Percentiles rank a stretch among this genome's conserved stretches.
phyloP scores from a whole-genome alignment of 2,888 invertebrate species.

The Terebella lapidaria region DNA sequence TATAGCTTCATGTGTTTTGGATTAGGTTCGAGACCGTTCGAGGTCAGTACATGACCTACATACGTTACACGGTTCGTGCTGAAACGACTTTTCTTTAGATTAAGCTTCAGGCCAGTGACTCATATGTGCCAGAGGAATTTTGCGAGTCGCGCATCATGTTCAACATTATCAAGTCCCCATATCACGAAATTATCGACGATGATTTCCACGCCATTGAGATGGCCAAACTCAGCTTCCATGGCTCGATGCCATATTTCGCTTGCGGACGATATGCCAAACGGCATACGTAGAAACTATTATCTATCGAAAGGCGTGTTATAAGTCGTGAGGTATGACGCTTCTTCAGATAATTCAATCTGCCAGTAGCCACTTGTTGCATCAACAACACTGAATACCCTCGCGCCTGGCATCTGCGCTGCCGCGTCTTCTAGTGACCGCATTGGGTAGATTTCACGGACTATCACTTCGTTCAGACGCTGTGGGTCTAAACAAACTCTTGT shows the following conservation, averaged over 20 bases:
- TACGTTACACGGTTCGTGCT: too few relatives aligned
- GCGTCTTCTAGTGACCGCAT: neutral
- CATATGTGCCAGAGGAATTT: too few relatives aligned
- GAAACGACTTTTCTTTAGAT: too few relatives aligned
- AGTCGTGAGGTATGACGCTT: neutral
- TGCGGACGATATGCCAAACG: constrained; percentile 8
- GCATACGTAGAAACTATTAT: neutral
- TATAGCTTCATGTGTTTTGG: constrained; percentile 18
- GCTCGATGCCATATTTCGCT: constrained; percentile 6
- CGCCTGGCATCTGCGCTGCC: neutral
- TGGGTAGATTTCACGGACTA: constrained; percentile 4
- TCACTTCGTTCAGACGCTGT: constrained; percentile 2
- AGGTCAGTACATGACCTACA: constrained; percentile 4
- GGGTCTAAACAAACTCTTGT: constrained; percentile 5
- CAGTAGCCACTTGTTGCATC: too few relatives aligned
- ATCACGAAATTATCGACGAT: constrained; percentile 4
- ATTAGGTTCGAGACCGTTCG: constrained; percentile 16
- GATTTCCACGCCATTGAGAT: neutral
- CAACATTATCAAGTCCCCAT: neutral
- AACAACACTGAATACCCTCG: neutral
- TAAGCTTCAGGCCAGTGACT: too few relatives aligned
- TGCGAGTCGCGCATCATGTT: too few relatives aligned
- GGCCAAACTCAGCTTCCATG: constrained; percentile 3
- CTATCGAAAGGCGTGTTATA: neutral
- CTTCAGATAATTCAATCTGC: neutral